A percentile compares a stretch with the other conserved stretches of the same genome.
These are phyloP conservation scores for Heliangelus exortis DNA, from an alignment of 2,797 vertebrate species.

Conservation along the genomic window DNA sequence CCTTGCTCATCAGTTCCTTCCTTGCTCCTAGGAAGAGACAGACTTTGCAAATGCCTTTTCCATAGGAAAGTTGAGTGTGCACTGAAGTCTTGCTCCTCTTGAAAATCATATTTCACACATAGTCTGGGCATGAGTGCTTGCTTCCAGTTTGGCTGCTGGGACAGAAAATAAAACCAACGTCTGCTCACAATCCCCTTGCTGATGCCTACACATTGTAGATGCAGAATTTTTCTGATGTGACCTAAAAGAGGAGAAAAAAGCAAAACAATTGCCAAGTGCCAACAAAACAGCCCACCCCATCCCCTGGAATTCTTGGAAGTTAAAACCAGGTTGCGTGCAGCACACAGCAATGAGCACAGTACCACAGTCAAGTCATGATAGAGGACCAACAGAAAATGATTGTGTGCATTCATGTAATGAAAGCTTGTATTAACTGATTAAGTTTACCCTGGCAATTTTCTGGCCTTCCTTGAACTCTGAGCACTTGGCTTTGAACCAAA, in stretches of 20 bases:
- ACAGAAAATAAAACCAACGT: background rate
- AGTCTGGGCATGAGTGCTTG: background rate
- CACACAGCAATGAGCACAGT: background rate
- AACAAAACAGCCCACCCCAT: background rate
- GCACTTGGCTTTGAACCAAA: constrained; percentile 41
- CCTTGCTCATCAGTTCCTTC: background rate
- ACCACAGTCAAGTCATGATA: background rate
- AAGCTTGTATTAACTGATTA: constrained; percentile 19
- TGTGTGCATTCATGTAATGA: constrained; percentile 7
- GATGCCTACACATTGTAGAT: background rate
- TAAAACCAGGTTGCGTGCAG: background rate
- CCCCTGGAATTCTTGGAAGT: background rate
- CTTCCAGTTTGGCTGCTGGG: background rate
- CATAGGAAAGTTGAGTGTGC: accelerated
- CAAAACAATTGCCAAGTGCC: background rate
- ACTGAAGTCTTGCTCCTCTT: background rate
- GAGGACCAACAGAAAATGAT: background rate
- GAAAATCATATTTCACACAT: background rate
- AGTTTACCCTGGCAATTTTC: constrained; percentile 14
- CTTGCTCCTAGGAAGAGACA: background rate
- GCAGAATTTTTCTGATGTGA: background rate
- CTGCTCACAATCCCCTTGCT: background rate
- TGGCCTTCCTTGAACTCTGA: background rate
- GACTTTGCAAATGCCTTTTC: background rate
- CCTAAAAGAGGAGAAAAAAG: background rate